phyloP scores from a whole-genome alignment of 2,888 invertebrate species.

The Macrophya annulata region DNA sequence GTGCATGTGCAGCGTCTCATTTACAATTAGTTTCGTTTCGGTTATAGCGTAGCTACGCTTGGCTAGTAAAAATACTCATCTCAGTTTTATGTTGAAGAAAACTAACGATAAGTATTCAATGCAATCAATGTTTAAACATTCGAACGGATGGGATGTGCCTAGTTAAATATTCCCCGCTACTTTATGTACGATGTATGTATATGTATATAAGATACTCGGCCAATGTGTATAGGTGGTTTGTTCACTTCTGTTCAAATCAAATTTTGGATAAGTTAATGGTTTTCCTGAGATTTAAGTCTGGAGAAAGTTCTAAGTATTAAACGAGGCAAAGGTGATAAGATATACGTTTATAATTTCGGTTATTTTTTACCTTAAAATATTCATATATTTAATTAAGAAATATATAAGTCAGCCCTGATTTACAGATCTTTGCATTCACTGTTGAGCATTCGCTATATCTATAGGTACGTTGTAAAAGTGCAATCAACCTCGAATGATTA shows the following conservation, averaged over 20 bases:
- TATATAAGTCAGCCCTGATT: not conserved
- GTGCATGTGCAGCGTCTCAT: conserved; percentile 11
- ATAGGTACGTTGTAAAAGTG: conserved; percentile 6
- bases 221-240: not conserved
- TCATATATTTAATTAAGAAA: not conserved
- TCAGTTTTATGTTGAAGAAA: not conserved
- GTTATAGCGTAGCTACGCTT: conserved; percentile 34
- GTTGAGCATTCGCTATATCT: not conserved
- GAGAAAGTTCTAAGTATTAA: not conserved
- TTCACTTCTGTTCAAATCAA: not conserved
- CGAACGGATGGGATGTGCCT: not conserved
- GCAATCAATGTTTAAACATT: not conserved
- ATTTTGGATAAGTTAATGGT: not conserved
- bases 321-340: not conserved
- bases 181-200: too few species aligned
- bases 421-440: not conserved
- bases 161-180: not conserved
- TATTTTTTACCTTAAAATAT: not conserved
- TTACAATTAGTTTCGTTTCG: conserved; percentile 9
- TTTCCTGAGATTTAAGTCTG: not conserved
- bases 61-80: not conserved
- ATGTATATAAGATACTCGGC: too few species aligned
- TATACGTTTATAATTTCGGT: not conserved
- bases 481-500: conserved; percentile 43
- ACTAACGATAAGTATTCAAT: not conserved